Base-by-base conservation (phyloP, 2,888 invertebrate genomes). In the Lasioglossum leucozonium region DNA sequence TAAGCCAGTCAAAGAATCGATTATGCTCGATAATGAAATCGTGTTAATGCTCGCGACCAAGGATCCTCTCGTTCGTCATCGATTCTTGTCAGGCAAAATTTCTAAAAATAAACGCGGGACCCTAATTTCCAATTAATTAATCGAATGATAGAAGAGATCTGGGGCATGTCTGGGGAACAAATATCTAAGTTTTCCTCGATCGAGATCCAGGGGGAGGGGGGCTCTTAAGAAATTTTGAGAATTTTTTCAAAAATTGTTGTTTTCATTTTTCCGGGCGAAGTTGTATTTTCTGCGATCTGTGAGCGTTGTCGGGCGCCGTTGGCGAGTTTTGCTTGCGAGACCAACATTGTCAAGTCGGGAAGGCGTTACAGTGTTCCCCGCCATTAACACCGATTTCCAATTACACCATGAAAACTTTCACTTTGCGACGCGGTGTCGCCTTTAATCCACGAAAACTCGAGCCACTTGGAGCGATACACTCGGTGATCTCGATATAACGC, bases 1-100 rank as follows among this genome's bases (percentile, higher is more conserved):
- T 89, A 80, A 78, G 73, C 85, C 81, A 85, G 84, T 86, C 89
- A 90, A 85, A 79, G 83, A 79, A 58, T 86, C 85, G 88, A 87
- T 85, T 80, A 82, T 72, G 72, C 44, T 72, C 47, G 22, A 75
- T 75, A 81, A 80, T 80, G 80, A 81, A 84, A 44, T 74, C 81
- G 51, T 22, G 67, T 58, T 77, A 82, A 81, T 77, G 76, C 67
- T 65, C 11, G 62, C 51, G 44, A 40, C 34, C 18, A 44, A 18
- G 26, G 16, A 62, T 55, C 47, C 42, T 34, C 26, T 18, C 30
- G 18, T 8, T 72, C 13, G 26, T 26, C 71, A 18, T 69, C 42
- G 26, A 42, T 42, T 67, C 37, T 40, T 2, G 11, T 11, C 67
- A 11, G 22, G 4, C 67, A n/a, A 67, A 22, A 37, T 37, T 37